Evolutionary conservation across 2,113 vertebrate species (phyloP), one percentile per base, ranked within the genome.

Genomic region (Miniopterus natalensis): DNA sequence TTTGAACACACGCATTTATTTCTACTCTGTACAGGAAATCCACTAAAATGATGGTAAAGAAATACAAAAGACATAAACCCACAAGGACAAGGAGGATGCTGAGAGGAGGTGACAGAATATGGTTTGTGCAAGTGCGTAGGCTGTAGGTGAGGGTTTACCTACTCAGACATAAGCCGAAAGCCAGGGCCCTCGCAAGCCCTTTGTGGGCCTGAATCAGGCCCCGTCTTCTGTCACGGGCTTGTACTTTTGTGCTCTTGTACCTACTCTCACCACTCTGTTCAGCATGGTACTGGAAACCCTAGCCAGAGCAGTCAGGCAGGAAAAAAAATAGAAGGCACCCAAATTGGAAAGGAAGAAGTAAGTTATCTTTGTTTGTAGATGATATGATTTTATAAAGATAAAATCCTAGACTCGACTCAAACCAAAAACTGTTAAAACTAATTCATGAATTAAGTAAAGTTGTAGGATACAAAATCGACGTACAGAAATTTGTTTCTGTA

Each of bases 1-100:
- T 61, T 85, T 95, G 21, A 88, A 71, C 53, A 85, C 36, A 59
- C n/a, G 2, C 4, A 74, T 66, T 90, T 90, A 84, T 87, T 95
- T 93, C 17, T 55, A 1, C 20, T 74, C 12, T n/a, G n/a, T 74
- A 11, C 11, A 13, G 51, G 90, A 84, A 90, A 10, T n/a, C 9
- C 29, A 79, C 36, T 80, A 79, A 91, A 93, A 83, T 49, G 53
- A 75, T 29, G 17, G 49, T 61, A 77, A 88, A 75, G 36, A 95
- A 88, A 70, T 87, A 66, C 75, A 86, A 83, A 89, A 66, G 18
- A 59, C 47, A 40, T n/a, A 73, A 89, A 51, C 14, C 31, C 29
- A 65, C 66, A 92, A 89, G 53, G 59, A 74, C 66, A 86, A 89
- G 49, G 25, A 89, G 17, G 83, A n/a, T 31, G 14, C 31, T 53